Evolutionary conservation across 2,797 vertebrate species (phyloP).

Genomic region (Acridotheres tristis): DNA sequence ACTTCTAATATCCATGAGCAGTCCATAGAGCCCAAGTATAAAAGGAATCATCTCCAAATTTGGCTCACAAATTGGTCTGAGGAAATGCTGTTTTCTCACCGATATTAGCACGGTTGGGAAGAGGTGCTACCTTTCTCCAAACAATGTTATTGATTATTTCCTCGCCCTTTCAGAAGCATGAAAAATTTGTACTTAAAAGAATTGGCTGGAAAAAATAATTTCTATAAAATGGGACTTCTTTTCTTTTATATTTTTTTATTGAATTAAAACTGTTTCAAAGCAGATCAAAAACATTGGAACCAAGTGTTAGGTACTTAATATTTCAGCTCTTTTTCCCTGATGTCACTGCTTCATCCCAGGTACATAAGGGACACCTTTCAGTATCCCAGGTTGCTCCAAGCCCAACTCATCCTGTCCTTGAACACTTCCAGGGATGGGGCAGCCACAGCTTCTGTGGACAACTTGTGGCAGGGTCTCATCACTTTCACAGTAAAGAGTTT

Average conservation of each 20-base stretch:
- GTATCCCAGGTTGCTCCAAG: background rate
- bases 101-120: background rate
- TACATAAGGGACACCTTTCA: background rate
- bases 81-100: background rate
- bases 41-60: background rate
- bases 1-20: background rate
- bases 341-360: background rate
- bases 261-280: background rate
- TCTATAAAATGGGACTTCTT: background rate
- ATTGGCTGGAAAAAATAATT: background rate
- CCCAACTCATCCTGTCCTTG: background rate
- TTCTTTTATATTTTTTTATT: background rate
- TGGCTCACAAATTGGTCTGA: background rate
- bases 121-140: background rate
- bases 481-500: background rate
- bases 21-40: background rate
- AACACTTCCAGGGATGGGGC: background rate
- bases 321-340: background rate
- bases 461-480: background rate
- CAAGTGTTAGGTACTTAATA: background rate
- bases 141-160: background rate
- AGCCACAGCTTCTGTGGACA: background rate
- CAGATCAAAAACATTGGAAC: background rate
- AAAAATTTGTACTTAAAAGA: background rate
- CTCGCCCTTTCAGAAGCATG: background rate